phyloP scores from a whole-genome alignment of 2,113 vertebrate genomes.

The Chloebia gouldiae region DNA sequence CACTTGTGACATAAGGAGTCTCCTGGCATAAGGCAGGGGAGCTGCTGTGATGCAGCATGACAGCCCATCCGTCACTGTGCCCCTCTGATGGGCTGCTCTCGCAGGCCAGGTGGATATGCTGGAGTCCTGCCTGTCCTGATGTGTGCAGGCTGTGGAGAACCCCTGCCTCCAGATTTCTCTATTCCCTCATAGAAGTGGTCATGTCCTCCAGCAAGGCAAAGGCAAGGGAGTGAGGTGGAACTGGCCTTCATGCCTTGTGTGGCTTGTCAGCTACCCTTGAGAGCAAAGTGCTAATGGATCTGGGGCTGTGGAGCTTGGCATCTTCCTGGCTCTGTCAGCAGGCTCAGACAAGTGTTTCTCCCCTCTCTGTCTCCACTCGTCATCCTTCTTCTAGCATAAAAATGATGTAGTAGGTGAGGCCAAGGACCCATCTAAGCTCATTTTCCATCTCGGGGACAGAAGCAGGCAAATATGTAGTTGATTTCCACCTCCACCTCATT shows the following conservation, averaged over 20 bases:
- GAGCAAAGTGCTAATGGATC: background rate
- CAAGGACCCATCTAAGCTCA: background rate
- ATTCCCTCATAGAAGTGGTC: background rate
- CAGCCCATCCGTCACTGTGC: background rate
- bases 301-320: background rate
- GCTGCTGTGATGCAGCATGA: background rate
- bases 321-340: background rate
- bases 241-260: background rate
- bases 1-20: background rate
- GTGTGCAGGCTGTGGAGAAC: background rate
- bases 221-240: background rate
- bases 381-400: background rate
- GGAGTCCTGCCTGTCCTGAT: fast-evolving
- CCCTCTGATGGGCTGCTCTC: background rate
- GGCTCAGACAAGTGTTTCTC: background rate
- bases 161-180: background rate
- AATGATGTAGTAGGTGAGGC: too few species aligned
- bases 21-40: background rate
- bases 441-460: background rate
- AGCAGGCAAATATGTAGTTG: fast-evolving
- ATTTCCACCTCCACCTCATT: background rate
- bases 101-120: background rate
- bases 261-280: background rate
- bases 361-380: background rate
- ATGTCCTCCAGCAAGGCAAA: background rate